Percentiles rank a stretch among this genome's conserved stretches.
Conservation (phyloP, 30 jellyfish, hydroid and myxozoan genomes). For the Turritopsis dohrnii region DNA sequence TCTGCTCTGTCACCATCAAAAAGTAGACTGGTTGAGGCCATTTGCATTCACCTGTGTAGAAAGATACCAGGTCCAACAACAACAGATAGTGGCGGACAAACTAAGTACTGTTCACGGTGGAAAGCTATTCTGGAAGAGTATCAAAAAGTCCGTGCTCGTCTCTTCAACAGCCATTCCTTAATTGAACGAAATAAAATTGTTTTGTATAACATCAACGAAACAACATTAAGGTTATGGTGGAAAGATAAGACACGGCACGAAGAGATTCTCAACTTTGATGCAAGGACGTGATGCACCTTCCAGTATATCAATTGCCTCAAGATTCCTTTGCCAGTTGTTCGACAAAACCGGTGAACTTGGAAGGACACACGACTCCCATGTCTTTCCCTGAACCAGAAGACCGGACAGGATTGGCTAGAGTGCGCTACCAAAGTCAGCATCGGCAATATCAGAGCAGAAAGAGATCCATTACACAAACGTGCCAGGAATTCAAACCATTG, state of each 20-base stretch:
- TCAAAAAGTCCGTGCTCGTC: background rate
- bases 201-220: background rate
- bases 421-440: no score
- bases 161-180: background rate
- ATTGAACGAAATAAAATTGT: background rate
- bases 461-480: no score
- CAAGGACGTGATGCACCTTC: no score
- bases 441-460: no score
- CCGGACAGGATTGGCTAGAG: no score
- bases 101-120: background rate
- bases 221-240: background rate
- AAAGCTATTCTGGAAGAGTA: background rate
- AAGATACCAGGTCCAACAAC: background rate
- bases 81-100: background rate
- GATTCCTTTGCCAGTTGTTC: no score
- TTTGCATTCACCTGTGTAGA: conserved; percentile 12
- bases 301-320: no score
- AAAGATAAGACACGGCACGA: background rate
- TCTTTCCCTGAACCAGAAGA: no score
- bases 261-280: background rate
- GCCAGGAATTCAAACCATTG: no score
- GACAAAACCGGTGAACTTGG: no score
- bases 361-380: no score
- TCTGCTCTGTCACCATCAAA: conserved; percentile 29
- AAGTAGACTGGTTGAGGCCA: conserved; percentile 37